These are phyloP conservation scores for Tor tambroides DNA, from an alignment of 2,113 vertebrate species.

Conservation along the genomic window DNA sequence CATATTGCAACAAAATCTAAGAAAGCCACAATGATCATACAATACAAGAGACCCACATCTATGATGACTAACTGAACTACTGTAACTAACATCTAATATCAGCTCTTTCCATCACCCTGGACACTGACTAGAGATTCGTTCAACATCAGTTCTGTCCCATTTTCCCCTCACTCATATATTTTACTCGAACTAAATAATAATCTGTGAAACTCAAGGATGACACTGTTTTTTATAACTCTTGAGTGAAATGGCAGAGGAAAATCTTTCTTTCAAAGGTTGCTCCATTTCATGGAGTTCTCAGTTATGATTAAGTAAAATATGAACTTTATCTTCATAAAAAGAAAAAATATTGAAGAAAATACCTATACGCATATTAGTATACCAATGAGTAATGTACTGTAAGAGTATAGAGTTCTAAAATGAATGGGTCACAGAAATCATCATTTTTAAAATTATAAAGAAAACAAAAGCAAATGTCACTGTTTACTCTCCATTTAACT, in stretches of 20 bases:
- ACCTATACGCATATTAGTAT: not conserved
- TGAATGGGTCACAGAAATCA: not conserved
- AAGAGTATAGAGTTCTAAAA: not conserved
- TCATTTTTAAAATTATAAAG: constrained; percentile 5
- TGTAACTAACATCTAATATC: constrained; percentile 2
- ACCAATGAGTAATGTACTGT: not conserved
- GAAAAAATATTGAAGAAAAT: not conserved
- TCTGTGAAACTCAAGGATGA: not conserved
- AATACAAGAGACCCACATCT: not conserved
- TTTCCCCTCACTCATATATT: not conserved
- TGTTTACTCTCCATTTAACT: not conserved
- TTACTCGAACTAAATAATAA: constrained; percentile 7
- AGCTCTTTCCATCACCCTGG: not conserved
- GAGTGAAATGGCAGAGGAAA: not conserved
- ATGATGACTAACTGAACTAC: not conserved
- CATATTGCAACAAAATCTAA: not conserved
- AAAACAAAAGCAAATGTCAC: not conserved
- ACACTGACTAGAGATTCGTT: not conserved
- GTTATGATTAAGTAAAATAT: not conserved
- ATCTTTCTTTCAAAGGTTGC: not conserved
- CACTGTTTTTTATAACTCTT: not conserved
- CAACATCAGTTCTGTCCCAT: not conserved
- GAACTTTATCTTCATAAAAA: not conserved
- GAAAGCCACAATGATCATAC: not conserved
- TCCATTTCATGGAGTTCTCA: not conserved